Percentiles rank a stretch among this genome's conserved stretches.
phyloP scores from a whole-genome alignment of 2,113 vertebrate genomes.

The Halcyon malimbica region DNA sequence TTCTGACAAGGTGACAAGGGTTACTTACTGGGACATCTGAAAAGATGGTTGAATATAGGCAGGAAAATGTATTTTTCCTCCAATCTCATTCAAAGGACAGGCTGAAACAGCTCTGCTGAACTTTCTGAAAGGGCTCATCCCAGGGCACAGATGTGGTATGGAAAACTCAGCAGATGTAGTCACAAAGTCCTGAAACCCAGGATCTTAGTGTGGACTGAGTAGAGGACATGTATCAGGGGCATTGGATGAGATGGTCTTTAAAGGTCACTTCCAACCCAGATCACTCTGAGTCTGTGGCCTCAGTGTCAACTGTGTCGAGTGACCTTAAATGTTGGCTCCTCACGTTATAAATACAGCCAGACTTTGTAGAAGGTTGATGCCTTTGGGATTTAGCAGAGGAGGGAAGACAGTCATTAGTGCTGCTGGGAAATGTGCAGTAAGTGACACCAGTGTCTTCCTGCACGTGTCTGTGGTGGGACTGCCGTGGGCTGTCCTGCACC shows the following conservation, averaged over 20 bases:
- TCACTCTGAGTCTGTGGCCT: neutral
- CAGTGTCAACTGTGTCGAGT: neutral
- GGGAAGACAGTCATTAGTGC: neutral
- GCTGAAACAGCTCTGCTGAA: neutral
- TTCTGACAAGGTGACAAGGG: neutral
- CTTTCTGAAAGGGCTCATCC: neutral
- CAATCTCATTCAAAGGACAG: neutral
- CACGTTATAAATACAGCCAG: fast-evolving
- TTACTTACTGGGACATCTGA: neutral
- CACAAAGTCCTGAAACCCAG: neutral
- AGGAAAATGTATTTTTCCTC: neutral
- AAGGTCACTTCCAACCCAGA: neutral
- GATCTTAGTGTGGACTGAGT: neutral
- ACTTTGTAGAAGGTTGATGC: neutral
- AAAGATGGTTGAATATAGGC: neutral
- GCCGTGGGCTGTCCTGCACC: neutral
- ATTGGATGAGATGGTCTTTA: neutral
- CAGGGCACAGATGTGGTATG: neutral
- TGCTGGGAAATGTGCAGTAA: neutral
- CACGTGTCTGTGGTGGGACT: fast-evolving
- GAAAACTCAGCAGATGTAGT: neutral
- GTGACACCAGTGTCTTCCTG: neutral
- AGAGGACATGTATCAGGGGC: neutral
- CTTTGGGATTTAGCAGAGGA: neutral
- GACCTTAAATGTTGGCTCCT: neutral